Evolutionary conservation across 2,888 invertebrate genomes (phyloP), one percentile per base, ranked within the genome.

Genomic region (Zhuqinia jingwanae): DNA sequence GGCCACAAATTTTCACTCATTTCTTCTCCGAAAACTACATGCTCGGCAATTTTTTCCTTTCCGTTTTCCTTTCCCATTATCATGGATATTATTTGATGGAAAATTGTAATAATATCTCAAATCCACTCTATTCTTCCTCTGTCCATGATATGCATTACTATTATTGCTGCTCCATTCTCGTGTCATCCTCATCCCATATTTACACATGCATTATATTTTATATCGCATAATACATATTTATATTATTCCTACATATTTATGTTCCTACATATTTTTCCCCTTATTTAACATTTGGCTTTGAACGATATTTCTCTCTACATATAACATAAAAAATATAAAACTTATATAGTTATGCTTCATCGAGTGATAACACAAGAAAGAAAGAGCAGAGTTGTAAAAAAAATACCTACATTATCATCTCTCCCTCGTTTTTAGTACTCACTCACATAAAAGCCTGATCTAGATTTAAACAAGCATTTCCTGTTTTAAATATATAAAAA

Each of bases 61-160:
- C 22, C 25, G 22, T 77, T 27, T 63, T 70, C 68, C 47, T 68
- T 68, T 68, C 45, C 20, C 45, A 27, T 70, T 68, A 68, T 70
- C 70, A 56, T 70, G 70, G 70, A 81, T 81, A 42, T n/a, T n/a
- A n/a, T 70, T 81, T 70, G 70, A 81, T 81, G 70, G 58, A 68
- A 70, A 65, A 63, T 68, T 5, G 63, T 50, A 50, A 60, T 79
- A 50, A 60, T 79, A 79, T 79, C 79, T 81, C 45, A 68, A 36
- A 58, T 45, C 42, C 56, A 17, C 13, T 56, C 78, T 45, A 2
- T 27, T 50, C 45, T 17, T 36, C 63, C 60, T 25, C 56, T 78
- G 22, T 58, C 25, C 76, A 58, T 60, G 42, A 45, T 45, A 13
- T 45, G 22, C 22, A 50, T 2, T 50, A 50, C 2, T 15, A 45